These are phyloP conservation scores for Hyperoplus immaculatus DNA, from an alignment of 2,797 vertebrate species.

Conservation along the genomic window DNA sequence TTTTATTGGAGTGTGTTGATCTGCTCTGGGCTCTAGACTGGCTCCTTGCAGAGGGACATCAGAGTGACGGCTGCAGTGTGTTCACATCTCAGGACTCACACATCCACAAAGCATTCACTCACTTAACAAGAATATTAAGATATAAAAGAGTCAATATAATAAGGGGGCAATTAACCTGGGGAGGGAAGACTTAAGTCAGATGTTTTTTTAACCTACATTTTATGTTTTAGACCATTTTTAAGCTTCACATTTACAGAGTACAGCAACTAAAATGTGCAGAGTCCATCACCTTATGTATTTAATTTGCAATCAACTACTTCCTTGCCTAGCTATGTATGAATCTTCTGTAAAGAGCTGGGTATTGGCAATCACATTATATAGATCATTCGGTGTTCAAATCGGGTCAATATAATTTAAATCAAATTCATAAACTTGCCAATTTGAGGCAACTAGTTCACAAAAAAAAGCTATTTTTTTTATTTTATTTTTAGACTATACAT, in stretches of 20 bases:
- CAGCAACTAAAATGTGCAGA: conserved; percentile 5
- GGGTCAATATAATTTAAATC: too few relatives aligned
- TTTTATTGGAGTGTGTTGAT: conserved; percentile 58
- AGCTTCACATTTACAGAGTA: conserved; percentile 20
- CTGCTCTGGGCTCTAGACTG: conserved; percentile 21
- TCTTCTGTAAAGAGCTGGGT: neutral
- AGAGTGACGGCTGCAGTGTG: conserved; percentile 26
- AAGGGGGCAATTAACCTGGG: conserved; percentile 36
- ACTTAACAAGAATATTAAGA: neutral
- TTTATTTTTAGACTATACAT: too few relatives aligned
- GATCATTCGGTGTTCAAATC: too few relatives aligned
- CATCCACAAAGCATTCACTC: conserved; percentile 6
- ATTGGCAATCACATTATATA: too few relatives aligned
- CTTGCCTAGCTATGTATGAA: neutral
- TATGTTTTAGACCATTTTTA: conserved; percentile 17
- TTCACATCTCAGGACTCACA: conserved; percentile 17
- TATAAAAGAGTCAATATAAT: neutral
- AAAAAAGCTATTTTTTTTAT: too few relatives aligned
- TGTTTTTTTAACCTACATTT: conserved; percentile 45
- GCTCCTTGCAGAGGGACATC: conserved; percentile 49
- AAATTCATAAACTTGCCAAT: too few relatives aligned
- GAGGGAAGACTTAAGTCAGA: conserved; percentile 17
- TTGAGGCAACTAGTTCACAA: too few relatives aligned
- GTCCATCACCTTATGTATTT: neutral
- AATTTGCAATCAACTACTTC: neutral